These are phyloP conservation scores for Eleutherodactylus coqui DNA, from an alignment of 2,797 vertebrate genomes.

Conservation along the genomic window DNA sequence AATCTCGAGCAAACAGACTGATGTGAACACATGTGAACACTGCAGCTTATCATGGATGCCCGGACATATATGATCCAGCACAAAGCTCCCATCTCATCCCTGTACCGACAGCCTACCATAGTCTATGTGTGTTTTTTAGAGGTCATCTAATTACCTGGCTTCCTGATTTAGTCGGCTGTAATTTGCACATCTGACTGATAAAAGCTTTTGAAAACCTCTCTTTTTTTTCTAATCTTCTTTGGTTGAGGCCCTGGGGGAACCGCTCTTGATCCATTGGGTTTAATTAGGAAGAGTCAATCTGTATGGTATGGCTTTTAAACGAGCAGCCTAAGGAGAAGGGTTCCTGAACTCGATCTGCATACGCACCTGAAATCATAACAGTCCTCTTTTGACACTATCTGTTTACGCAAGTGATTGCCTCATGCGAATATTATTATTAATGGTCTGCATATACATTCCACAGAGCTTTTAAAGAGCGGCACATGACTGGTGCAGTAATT, in stretches of 20 bases:
- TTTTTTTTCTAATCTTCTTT: constrained; percentile 45
- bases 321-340: constrained; percentile 12
- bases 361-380: not conserved
- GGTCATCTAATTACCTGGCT: constrained; percentile 52
- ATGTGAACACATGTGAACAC: too few species aligned
- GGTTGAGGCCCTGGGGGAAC: constrained; percentile 62
- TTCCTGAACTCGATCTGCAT: constrained; percentile 13
- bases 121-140: not conserved
- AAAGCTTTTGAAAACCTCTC: constrained; percentile 46
- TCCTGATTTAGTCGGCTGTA: constrained; percentile 33
- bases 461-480: not conserved
- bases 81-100: not conserved
- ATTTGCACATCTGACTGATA: constrained; percentile 61
- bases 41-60: not conserved
- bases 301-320: constrained; percentile 31
- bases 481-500: not conserved
- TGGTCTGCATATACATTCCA: not conserved
- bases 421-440: constrained; percentile 36
- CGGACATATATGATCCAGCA: not conserved
- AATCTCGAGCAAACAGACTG: too few species aligned
- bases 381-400: constrained; percentile 9
- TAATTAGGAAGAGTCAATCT: constrained; percentile 64
- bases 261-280: constrained; percentile 53
- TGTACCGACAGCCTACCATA: not conserved
- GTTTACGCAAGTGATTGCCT: constrained; percentile 10